Conservation (phyloP, 2,888 invertebrate genomes). For the Nebria brevicollis region DNA sequence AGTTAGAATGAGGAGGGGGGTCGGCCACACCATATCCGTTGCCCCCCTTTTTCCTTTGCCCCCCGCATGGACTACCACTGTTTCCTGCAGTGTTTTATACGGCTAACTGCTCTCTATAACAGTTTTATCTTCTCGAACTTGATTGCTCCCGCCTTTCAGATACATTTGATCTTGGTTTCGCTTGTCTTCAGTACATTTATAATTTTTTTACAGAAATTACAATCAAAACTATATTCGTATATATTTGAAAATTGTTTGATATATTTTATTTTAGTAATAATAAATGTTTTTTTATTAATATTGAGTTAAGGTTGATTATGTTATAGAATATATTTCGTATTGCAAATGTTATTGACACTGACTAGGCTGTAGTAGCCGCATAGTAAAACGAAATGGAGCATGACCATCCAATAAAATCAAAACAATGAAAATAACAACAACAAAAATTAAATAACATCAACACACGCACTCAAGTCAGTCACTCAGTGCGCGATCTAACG, state of each 20-base stretch:
- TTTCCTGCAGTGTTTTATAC: constrained; percentile 23
- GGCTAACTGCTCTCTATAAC: not conserved
- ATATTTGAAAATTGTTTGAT: too few species aligned
- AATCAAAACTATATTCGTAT: too few species aligned
- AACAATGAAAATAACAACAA: constrained; percentile 37
- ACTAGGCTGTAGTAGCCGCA: constrained; percentile 14
- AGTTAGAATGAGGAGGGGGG: constrained; percentile 14
- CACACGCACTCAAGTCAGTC: too few species aligned
- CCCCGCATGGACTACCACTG: constrained; percentile 7
- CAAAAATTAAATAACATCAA: too few species aligned
- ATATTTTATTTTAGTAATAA: too few species aligned
- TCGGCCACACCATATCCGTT: constrained; percentile 32
- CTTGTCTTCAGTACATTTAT: not conserved
- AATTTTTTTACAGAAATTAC: too few species aligned
- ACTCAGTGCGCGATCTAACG: too few species aligned
- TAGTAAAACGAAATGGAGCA: constrained; percentile 40
- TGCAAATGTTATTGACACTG: not conserved
- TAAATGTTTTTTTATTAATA: too few species aligned
- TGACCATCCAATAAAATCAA: constrained; percentile 30
- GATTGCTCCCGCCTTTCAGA: constrained; percentile 5
- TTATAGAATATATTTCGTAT: too few species aligned
- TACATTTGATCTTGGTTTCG: constrained; percentile 22
- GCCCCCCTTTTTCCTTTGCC: not conserved
- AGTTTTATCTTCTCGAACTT: not conserved
- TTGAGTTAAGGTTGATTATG: too few species aligned